phyloP scores from a whole-genome alignment of 2,113 vertebrate genomes.

The Pachypanchax playfairii region DNA sequence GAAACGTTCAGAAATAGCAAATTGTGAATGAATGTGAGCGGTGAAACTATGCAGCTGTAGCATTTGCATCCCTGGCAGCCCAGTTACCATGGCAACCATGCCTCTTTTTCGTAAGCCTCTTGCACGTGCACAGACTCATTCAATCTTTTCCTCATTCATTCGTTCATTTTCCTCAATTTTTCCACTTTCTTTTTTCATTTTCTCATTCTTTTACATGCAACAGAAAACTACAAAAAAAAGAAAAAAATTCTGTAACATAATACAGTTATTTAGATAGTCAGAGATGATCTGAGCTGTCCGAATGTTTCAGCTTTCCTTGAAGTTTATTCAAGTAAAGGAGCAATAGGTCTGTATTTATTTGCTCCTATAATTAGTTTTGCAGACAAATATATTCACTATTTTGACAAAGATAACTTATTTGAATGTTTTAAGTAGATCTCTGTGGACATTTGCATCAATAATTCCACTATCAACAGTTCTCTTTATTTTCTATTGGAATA shows the following conservation, averaged over 20 bases:
- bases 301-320: neutral
- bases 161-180: neutral
- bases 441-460: no score
- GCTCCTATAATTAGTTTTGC: neutral
- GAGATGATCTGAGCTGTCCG: neutral
- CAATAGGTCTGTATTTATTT: neutral
- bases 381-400: no score
- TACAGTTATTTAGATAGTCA: neutral
- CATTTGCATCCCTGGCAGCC: conserved; percentile 3
- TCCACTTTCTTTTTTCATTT: no score
- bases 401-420: no score
- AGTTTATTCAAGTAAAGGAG: neutral
- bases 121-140: conserved; percentile 13
- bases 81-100: conserved; percentile 48
- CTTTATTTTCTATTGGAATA: neutral
- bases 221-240: neutral
- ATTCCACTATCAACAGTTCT: no score
- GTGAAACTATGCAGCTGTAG: neutral
- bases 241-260: neutral
- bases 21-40: neutral
- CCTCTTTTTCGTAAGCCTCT: neutral
- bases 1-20: neutral
- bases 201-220: neutral
- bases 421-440: no score
- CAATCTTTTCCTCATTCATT: conserved; percentile 18